Conservation (phyloP, 2,888 invertebrate genomes). For the Pachycephus smyrnensis region DNA sequence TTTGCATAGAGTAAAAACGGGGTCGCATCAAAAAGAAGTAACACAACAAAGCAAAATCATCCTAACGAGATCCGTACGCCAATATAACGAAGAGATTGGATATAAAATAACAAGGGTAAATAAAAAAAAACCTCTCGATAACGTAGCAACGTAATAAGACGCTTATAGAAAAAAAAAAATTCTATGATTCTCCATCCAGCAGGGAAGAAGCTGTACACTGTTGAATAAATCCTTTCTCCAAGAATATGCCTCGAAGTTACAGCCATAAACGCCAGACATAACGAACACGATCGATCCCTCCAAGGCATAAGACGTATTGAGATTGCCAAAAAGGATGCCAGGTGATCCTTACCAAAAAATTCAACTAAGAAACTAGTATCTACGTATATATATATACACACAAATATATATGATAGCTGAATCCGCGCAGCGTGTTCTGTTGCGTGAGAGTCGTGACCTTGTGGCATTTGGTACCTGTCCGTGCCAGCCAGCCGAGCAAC, state of each 20-base stretch:
- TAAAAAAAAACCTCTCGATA: background rate
- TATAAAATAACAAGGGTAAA: background rate
- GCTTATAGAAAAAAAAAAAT: background rate
- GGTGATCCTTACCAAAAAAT: background rate
- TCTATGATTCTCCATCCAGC: background rate
- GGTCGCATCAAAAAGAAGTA: background rate
- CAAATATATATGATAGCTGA: background rate
- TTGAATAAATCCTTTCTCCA: background rate
- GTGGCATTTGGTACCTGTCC: slow-evolving; percentile 65
- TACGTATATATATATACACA: background rate
- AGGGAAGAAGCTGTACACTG: background rate
- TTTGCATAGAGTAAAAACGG: background rate
- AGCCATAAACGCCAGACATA: background rate
- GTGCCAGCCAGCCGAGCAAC: slow-evolving; percentile 53
- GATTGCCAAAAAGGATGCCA: background rate
- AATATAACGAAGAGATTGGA: background rate
- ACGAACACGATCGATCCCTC: background rate
- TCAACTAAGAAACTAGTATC: background rate
- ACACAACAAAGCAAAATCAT: background rate
- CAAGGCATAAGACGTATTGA: background rate
- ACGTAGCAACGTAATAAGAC: background rate
- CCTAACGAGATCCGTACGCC: background rate
- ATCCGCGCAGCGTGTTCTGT: background rate
- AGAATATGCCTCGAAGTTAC: background rate
- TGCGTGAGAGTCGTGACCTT: slow-evolving; percentile 61